These are phyloP conservation scores for Arctocebus calabarensis DNA, from an alignment of 2,797 vertebrate species.

Conservation along the genomic window DNA sequence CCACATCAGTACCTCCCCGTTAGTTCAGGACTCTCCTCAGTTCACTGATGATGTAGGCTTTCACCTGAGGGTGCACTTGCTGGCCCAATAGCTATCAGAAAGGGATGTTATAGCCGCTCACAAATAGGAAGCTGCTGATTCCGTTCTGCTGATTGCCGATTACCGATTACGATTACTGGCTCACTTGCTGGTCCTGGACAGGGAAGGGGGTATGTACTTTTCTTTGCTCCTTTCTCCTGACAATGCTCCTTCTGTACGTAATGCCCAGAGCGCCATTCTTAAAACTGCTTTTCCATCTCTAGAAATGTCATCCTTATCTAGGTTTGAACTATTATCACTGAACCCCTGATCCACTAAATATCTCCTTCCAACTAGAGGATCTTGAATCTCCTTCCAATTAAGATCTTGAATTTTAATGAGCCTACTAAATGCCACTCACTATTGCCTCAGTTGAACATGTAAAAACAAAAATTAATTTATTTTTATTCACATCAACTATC, in stretches of 20 bases:
- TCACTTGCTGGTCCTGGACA: no score
- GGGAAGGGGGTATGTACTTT: conserved; percentile 66
- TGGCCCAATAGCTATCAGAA: conserved; percentile 95
- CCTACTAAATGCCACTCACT: neutral
- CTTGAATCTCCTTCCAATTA: no score
- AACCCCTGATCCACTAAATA: conserved; percentile 21
- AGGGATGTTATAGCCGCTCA: conserved; percentile 91
- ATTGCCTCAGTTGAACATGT: neutral
- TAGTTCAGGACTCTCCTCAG: conserved; percentile 95
- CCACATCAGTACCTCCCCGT: conserved; percentile 62
- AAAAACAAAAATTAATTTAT: neutral
- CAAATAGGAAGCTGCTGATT: conserved; percentile 90
- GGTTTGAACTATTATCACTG: neutral
- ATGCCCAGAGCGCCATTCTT: conserved; percentile 11
- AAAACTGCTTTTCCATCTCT: neutral
- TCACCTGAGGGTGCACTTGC: conserved; percentile 96
- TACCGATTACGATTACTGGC: no score
- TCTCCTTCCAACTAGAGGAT: conserved; percentile 2
- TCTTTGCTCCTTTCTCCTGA: neutral
- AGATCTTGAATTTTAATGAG: neutral
- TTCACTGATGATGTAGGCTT: conserved; percentile 95
- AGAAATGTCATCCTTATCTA: conserved; percentile 27
- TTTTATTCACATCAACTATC: conserved; percentile 89
- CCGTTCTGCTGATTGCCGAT: conserved; percentile 93
- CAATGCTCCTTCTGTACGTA: neutral